Evolutionary conservation across 1,140 invertebrate species (phyloP).

Genomic region (Drosophila rhopaloa): DNA sequence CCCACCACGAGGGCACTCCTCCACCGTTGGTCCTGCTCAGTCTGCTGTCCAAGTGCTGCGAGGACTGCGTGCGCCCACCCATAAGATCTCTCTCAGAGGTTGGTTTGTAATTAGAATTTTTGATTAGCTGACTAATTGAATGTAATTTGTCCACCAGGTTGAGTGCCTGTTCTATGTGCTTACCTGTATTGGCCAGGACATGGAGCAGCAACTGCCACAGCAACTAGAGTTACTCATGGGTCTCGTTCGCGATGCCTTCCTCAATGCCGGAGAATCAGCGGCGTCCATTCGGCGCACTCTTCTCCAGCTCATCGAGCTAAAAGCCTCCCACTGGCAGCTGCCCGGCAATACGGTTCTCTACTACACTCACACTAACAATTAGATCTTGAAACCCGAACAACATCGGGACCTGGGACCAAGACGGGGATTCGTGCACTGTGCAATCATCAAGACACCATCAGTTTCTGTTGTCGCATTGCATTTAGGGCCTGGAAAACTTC

Average conservation of each 20-base stretch:
- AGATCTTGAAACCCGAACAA: constrained; percentile 6
- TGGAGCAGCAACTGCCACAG: constrained; percentile 91
- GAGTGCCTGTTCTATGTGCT: constrained; percentile 94
- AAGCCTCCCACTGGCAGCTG: constrained; percentile 94
- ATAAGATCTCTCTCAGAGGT: constrained; percentile 92
- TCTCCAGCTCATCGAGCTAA: constrained; percentile 94
- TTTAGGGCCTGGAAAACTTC: constrained; percentile 69
- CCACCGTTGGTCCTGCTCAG: constrained; percentile 91
- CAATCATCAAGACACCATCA: constrained; percentile 60
- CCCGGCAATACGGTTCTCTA: constrained; percentile 94
- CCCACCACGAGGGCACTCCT: constrained; percentile 88
- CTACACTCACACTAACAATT: constrained; percentile 90
- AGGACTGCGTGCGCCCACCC: constrained; percentile 91
- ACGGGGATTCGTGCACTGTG: constrained; percentile 40
- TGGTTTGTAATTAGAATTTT: neutral
- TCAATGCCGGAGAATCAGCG: constrained; percentile 88
- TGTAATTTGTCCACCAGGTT: constrained; percentile 86
- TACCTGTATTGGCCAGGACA: constrained; percentile 93
- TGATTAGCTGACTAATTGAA: neutral
- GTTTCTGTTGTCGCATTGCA: constrained; percentile 71
- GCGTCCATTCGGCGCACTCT: constrained; percentile 91
- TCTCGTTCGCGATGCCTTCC: constrained; percentile 93
- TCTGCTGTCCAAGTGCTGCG: constrained; percentile 93
- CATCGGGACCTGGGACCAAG: constrained; percentile 2
- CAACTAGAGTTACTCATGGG: constrained; percentile 91